Evolutionary conservation across 2,888 invertebrate genomes (phyloP).

Genomic region (Heteromurus nitidus): DNA sequence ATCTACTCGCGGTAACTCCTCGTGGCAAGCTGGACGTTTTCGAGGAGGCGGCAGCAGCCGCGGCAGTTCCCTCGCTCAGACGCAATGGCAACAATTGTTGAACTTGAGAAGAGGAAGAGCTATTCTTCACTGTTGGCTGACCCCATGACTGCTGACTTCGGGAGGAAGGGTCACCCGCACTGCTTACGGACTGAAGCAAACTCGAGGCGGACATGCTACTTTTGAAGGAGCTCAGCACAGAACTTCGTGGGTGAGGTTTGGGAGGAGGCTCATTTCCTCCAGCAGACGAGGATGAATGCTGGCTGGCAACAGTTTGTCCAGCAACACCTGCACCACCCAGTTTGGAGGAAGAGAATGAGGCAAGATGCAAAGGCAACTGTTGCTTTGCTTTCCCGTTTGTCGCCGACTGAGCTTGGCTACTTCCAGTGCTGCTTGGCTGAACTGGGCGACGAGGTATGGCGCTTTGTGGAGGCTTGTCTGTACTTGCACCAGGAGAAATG

Average conservation of each 20-base stretch:
- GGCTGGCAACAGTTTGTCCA: background rate
- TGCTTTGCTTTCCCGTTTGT: conserved; percentile 80
- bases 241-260: conserved; percentile 66
- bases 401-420: conserved; percentile 58
- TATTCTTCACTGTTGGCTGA: conserved; percentile 52
- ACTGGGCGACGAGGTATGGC: conserved; percentile 75
- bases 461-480: conserved; percentile 69
- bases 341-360: conserved; percentile 77
- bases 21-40: conserved; percentile 73
- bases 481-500: conserved; percentile 75
- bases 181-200: conserved; percentile 45
- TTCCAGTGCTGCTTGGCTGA: conserved; percentile 65
- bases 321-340: conserved; percentile 23
- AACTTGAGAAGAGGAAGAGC: conserved; percentile 60
- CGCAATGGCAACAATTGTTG: conserved; percentile 73
- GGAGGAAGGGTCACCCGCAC: background rate
- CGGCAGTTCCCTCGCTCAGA: conserved; percentile 69
- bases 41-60: conserved; percentile 19
- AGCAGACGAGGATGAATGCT: conserved; percentile 38
- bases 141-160: conserved; percentile 54
- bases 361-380: conserved; percentile 91
- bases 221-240: conserved; percentile 63
- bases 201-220: conserved; percentile 51
- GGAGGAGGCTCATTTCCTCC: conserved; percentile 47
- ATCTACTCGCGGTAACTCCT: conserved; percentile 71